Evolutionary conservation across 2,888 invertebrate species (phyloP).

Genomic region (Xestia xanthographa): DNA sequence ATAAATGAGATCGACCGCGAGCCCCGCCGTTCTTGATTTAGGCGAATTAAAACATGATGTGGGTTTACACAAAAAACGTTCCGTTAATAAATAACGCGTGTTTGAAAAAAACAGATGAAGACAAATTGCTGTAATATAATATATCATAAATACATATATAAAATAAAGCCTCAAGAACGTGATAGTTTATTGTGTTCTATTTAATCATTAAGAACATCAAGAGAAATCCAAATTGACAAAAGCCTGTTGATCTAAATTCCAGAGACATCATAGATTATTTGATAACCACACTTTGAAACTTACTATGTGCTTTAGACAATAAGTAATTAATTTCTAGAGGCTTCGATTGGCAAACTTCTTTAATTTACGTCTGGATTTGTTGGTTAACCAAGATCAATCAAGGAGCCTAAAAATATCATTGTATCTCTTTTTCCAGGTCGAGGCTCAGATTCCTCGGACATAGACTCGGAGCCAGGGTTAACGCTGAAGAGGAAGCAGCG

Average conservation of each 20-base stretch:
- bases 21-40: conserved; percentile 85
- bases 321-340: neutral
- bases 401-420: neutral
- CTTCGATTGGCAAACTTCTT: neutral
- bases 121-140: conserved; percentile 85
- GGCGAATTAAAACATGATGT: conserved; percentile 88
- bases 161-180: conserved; percentile 72
- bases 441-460: conserved; percentile 92
- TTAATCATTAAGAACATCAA: conserved; percentile 61
- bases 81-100: conserved; percentile 87
- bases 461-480: conserved; percentile 97
- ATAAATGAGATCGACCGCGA: conserved; percentile 85
- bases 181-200: conserved; percentile 60
- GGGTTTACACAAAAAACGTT: conserved; percentile 86
- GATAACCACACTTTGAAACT: neutral
- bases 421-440: conserved; percentile 77
- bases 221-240: conserved; percentile 54
- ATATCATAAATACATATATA: conserved; percentile 76
- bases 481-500: conserved; percentile 97
- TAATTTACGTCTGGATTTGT: neutral
- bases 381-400: neutral
- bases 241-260: conserved; percentile 3
- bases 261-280: neutral
- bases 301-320: neutral
- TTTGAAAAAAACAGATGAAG: conserved; percentile 85